Evolutionary conservation across 2,113 vertebrate species (phyloP).

Genomic region (Sciurus niger): DNA sequence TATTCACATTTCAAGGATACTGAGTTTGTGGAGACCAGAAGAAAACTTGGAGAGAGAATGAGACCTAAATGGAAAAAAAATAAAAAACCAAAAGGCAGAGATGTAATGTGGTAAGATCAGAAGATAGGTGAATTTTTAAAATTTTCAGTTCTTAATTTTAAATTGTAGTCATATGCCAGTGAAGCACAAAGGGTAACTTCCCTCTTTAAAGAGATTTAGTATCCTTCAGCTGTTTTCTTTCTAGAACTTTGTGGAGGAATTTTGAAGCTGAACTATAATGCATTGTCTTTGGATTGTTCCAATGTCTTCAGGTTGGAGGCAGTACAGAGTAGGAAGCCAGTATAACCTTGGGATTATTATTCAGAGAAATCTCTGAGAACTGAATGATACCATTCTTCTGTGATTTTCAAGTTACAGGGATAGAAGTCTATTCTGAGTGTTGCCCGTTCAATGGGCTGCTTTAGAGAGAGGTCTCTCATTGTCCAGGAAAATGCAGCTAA

Average conservation of each 20-base stretch:
- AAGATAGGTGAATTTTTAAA: background rate
- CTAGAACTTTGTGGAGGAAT: background rate
- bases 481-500: background rate
- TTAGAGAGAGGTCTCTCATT: background rate
- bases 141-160: background rate
- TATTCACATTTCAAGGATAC: background rate
- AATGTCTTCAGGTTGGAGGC: constrained; percentile 1
- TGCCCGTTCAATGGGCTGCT: background rate
- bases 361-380: background rate
- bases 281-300: background rate
- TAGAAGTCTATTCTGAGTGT: background rate
- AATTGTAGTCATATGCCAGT: background rate
- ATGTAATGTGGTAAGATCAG: background rate
- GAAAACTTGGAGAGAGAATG: constrained; percentile 25
- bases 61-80: background rate
- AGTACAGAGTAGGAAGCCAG: background rate
- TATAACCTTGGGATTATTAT: constrained; percentile 50
- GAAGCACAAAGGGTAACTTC: constrained; percentile 12
- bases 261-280: constrained; percentile 6
- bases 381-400: background rate
- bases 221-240: constrained; percentile 18
- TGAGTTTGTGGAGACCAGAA: constrained; percentile 4
- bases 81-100: background rate
- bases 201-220: constrained; percentile 32
- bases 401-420: background rate